A percentile compares a stretch with the other conserved stretches of the same genome.
These are phyloP conservation scores for Brachyopa scutellaris DNA, from an alignment of 2,888 invertebrate genomes.

Conservation along the genomic window DNA sequence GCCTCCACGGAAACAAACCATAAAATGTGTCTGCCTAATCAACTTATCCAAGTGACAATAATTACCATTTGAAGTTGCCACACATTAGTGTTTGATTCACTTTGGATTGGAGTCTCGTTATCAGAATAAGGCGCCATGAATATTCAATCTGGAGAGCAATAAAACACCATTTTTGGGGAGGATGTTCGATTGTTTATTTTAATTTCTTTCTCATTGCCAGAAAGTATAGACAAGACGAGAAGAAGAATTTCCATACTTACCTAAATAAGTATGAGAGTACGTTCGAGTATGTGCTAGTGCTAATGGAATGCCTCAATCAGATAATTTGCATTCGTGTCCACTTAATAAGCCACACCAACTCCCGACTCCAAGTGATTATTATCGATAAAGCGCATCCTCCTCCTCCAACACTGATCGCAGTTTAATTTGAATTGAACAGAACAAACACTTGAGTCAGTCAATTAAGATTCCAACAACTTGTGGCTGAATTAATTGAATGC, in stretches of 20 bases:
- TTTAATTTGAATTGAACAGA: constrained; percentile 46
- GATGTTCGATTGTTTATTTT: background rate
- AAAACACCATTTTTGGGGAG: constrained; percentile 22
- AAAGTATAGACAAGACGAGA: background rate
- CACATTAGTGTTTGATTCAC: background rate
- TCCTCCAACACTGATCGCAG: background rate
- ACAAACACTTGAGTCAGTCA: constrained; percentile 61
- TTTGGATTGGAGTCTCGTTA: constrained; percentile 34
- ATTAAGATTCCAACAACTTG: constrained; percentile 62
- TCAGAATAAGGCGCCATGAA: constrained; percentile 58
- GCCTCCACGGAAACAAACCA: constrained; percentile 3
- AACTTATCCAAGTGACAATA: constrained; percentile 26
- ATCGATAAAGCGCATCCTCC: constrained; percentile 29
- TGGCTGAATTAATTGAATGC: constrained; percentile 57
- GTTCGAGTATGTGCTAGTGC: too few relatives aligned
- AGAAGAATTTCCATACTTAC: constrained; percentile 13
- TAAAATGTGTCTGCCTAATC: constrained; percentile 34
- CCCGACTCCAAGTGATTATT: constrained; percentile 55
- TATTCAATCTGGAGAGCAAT: constrained; percentile 40
- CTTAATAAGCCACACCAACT: constrained; percentile 61
- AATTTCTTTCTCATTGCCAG: background rate
- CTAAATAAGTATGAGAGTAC: too few relatives aligned
- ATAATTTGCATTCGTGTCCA: constrained; percentile 68
- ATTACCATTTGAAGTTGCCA: constrained; percentile 13
- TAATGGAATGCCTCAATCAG: constrained; percentile 60